phyloP scores from a whole-genome alignment of 37 sponge, comb jelly and placozoan genomes.

The Diacarnus erythraeanus region DNA sequence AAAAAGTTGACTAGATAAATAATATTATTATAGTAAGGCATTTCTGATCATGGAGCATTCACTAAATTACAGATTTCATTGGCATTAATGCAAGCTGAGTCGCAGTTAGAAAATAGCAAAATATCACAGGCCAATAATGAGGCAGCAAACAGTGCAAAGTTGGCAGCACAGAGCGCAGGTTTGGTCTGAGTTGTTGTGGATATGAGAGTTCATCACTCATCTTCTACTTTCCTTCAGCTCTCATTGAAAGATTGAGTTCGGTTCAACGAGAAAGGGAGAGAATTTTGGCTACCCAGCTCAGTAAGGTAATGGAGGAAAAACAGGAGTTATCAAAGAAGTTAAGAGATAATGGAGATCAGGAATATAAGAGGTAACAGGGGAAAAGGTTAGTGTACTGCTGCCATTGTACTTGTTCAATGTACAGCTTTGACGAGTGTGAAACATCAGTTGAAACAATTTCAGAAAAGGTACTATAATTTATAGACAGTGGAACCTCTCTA shows the following conservation, averaged over 20 bases:
- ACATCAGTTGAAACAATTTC: too few relatives aligned
- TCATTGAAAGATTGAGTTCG: constrained; percentile 24
- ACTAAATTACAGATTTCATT: constrained; percentile 14
- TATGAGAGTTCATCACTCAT: neutral
- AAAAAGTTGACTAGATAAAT: too few relatives aligned
- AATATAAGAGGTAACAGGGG: too few relatives aligned
- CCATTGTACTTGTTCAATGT: too few relatives aligned
- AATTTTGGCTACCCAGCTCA: constrained; percentile 19
- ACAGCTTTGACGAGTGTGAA: too few relatives aligned
- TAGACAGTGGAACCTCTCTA: too few relatives aligned
- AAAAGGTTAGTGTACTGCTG: too few relatives aligned
- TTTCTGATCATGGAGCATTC: too few relatives aligned
- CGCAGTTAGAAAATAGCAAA: neutral
- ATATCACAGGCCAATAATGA: constrained; percentile 11
- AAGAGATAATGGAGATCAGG: neutral
- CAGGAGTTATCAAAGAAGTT: neutral
- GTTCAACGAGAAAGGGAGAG: constrained; percentile 34
- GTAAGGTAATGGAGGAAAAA: constrained; percentile 10
- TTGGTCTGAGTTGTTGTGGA: too few relatives aligned
- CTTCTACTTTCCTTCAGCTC: neutral
- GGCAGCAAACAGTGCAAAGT: constrained; percentile 17
- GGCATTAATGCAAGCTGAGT: neutral
- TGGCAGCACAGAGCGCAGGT: constrained; percentile 38
- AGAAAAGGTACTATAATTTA: too few relatives aligned
- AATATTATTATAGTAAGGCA: too few relatives aligned